Conservation (phyloP, 2,113 vertebrate species). For the Paralichthys olivaceus region DNA sequence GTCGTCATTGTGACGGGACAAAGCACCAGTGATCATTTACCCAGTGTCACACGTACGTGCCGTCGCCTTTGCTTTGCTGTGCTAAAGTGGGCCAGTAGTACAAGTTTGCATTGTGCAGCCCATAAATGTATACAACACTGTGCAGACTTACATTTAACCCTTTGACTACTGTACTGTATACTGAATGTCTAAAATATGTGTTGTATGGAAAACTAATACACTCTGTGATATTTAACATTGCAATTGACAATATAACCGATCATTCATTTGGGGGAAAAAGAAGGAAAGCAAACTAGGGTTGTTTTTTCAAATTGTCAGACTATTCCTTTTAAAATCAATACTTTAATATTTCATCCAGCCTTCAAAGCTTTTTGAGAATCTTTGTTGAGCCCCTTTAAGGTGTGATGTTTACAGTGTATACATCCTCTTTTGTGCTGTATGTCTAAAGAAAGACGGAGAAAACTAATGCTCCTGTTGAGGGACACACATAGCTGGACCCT, state of each 20-base stretch:
- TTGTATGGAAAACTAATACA: too few species aligned
- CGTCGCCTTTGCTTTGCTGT: slow-evolving; percentile 12
- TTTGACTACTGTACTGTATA: not conserved
- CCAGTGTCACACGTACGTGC: slow-evolving; percentile 3
- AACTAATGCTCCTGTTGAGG: not conserved
- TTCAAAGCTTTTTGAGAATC: not conserved
- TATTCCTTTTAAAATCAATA: not conserved
- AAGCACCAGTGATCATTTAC: slow-evolving; percentile 49
- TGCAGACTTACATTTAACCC: not conserved
- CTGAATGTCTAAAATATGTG: too few species aligned
- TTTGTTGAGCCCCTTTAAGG: not conserved
- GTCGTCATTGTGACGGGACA: slow-evolving; percentile 43
- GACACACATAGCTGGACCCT: not conserved
- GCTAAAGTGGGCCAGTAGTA: slow-evolving; percentile 31
- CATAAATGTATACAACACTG: not conserved
- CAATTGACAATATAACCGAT: not conserved
- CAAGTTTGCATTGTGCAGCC: slow-evolving; percentile 11
- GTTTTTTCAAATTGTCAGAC: not conserved
- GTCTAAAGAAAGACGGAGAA: not conserved
- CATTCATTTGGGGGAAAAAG: not conserved
- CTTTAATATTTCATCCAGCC: not conserved
- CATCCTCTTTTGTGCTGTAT: not conserved
- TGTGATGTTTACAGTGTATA: not conserved
- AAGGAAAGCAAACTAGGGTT: too few species aligned
- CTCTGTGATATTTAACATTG: not conserved